phyloP scores from a whole-genome alignment of 2,888 invertebrate genomes.

The Thecophora atra region DNA sequence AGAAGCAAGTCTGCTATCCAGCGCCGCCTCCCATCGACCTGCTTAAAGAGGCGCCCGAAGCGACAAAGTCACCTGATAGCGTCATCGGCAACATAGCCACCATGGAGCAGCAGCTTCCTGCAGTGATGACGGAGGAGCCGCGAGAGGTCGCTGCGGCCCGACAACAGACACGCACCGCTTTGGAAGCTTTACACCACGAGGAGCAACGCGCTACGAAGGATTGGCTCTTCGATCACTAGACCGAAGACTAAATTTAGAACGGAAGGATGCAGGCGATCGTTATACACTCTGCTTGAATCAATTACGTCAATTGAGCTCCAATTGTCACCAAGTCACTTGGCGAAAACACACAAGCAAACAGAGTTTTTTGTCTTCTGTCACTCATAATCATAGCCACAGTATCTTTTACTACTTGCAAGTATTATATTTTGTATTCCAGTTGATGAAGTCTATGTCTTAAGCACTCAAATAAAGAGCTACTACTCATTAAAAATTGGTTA shows the following conservation, averaged over 20 bases:
- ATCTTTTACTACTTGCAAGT: neutral
- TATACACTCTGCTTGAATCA: neutral
- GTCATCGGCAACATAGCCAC: constrained; percentile 29
- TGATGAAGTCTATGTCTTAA: no score
- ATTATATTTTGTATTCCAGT: neutral
- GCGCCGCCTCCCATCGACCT: constrained; percentile 10
- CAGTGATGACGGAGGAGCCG: neutral
- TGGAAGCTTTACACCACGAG: constrained; percentile 11
- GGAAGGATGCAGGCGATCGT: neutral
- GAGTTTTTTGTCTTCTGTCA: neutral
- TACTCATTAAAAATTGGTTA: no score
- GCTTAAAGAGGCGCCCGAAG: neutral
- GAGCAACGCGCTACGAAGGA: constrained; percentile 21
- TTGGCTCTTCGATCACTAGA: neutral
- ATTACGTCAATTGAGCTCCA: neutral
- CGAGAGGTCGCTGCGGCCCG: neutral
- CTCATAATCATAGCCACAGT: constrained; percentile 1
- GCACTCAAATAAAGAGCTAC: no score
- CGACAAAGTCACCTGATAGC: constrained; percentile 27
- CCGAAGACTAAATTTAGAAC: neutral
- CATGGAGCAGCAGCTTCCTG: neutral
- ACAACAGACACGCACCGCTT: constrained; percentile 3
- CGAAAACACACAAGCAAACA: neutral
- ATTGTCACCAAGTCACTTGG: neutral
- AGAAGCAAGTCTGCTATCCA: constrained; percentile 26